phyloP scores from a whole-genome alignment of 2,797 vertebrate species.

The Cephalopachus bancanus region DNA sequence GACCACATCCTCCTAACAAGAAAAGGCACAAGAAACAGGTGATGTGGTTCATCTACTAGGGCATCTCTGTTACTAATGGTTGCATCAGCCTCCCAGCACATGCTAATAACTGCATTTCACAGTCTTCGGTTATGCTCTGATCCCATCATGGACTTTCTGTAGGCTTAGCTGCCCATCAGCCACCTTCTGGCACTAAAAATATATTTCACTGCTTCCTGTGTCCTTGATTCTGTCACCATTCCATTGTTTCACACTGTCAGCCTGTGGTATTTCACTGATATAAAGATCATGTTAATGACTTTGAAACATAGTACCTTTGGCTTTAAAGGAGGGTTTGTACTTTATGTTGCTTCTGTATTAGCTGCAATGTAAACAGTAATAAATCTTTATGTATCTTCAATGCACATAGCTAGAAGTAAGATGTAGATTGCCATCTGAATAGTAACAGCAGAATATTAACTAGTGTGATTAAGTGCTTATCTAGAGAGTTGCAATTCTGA shows the following conservation, averaged over 20 bases:
- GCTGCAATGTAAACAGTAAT: not conserved
- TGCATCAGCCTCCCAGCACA: not conserved
- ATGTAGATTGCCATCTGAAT: not conserved
- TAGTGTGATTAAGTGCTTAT: not conserved
- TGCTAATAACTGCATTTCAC: constrained; percentile 21
- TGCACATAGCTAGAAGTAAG: not conserved
- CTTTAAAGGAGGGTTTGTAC: not conserved
- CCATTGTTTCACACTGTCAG: not conserved
- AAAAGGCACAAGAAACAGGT: constrained; percentile 83
- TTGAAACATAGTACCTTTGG: not conserved
- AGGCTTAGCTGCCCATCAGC: not conserved
- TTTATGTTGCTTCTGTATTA: not conserved
- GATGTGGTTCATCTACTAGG: constrained; percentile 55
- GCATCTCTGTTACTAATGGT: constrained; percentile 7
- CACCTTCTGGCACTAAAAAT: constrained; percentile 57
- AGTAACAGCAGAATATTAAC: not conserved
- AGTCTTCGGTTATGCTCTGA: not conserved
- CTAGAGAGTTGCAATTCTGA: not conserved
- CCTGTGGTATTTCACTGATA: not conserved
- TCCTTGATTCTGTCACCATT: not conserved
- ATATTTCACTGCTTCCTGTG: constrained; percentile 41
- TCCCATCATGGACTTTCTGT: not conserved
- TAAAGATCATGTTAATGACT: not conserved
- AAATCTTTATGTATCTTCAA: not conserved
- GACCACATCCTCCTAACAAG: constrained; percentile 63